Conservation (phyloP, 2,113 vertebrate genomes). For the Oxyura jamaicensis region DNA sequence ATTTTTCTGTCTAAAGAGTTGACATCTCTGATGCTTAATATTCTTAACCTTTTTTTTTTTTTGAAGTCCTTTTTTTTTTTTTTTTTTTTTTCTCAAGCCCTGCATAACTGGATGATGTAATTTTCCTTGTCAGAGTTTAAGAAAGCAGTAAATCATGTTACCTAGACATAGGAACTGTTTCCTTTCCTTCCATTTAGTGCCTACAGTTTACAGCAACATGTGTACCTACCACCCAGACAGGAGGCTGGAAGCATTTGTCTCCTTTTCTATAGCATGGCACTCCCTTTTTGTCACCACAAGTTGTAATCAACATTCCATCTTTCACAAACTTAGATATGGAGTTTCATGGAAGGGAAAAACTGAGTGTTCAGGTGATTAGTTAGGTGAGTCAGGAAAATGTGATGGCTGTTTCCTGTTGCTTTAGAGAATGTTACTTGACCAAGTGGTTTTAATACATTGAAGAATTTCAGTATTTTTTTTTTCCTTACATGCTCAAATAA, state of each 20-base stretch:
- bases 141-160: neutral
- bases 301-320: neutral
- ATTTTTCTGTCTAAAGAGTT: neutral
- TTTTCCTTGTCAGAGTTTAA: neutral
- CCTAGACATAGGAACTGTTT: neutral
- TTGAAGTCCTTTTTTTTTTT: neutral
- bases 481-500: constrained; percentile 4
- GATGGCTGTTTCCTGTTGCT: neutral
- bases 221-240: neutral
- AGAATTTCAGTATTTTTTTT: neutral
- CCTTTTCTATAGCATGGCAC: neutral
- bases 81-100: neutral
- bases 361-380: neutral
- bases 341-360: neutral
- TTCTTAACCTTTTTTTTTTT: neutral
- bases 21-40: neutral
- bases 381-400: neutral
- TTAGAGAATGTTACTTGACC: constrained; percentile 1
- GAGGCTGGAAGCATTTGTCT: fast-evolving
- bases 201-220: neutral
- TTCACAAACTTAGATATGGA: constrained; percentile 9
- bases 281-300: neutral
- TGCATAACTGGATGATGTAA: neutral
- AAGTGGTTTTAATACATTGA: constrained; percentile 14
- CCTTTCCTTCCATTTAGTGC: neutral